A percentile compares a stretch with the other conserved stretches of the same genome.
phyloP scores from a whole-genome alignment of 2,797 vertebrate species.

The Pygocentrus nattereri region DNA sequence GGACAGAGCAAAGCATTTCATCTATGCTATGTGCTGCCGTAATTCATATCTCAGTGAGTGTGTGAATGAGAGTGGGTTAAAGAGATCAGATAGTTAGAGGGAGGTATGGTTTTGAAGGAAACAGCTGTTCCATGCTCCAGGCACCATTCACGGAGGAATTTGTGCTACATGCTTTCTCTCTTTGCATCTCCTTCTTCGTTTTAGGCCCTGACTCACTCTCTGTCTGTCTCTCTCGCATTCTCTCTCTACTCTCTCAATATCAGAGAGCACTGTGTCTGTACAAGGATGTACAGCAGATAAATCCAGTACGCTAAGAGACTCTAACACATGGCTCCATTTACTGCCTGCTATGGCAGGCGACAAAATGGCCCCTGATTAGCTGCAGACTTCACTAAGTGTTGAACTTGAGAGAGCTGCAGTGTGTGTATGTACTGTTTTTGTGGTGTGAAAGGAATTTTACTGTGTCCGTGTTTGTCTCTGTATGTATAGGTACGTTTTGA shows the following conservation, averaged over 20 bases:
- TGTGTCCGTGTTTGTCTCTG: conserved; percentile 58
- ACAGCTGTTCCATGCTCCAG: conserved; percentile 54
- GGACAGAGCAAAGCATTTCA: background rate
- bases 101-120: conserved; percentile 52
- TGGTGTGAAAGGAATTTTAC: conserved; percentile 63
- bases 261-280: background rate
- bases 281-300: background rate
- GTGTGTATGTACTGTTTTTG: background rate
- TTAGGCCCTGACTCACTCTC: conserved; percentile 32
- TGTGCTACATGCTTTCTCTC: conserved; percentile 5
- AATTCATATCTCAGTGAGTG: conserved; percentile 12
- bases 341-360: background rate
- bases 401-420: background rate
- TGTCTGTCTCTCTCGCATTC: conserved; percentile 7
- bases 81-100: conserved; percentile 38
- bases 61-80: conserved; percentile 3
- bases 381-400: conserved; percentile 3
- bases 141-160: conserved; percentile 25
- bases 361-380: conserved; percentile 1
- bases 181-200: conserved; percentile 10
- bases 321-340: conserved; percentile 4
- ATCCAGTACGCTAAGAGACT: conserved; percentile 22
- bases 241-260: conserved; percentile 21
- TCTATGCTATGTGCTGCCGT: background rate
- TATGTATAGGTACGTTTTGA: conserved; percentile 54